Evolutionary conservation across 2,797 vertebrate species (phyloP).

Genomic region (Sebastes flavidus): DNA sequence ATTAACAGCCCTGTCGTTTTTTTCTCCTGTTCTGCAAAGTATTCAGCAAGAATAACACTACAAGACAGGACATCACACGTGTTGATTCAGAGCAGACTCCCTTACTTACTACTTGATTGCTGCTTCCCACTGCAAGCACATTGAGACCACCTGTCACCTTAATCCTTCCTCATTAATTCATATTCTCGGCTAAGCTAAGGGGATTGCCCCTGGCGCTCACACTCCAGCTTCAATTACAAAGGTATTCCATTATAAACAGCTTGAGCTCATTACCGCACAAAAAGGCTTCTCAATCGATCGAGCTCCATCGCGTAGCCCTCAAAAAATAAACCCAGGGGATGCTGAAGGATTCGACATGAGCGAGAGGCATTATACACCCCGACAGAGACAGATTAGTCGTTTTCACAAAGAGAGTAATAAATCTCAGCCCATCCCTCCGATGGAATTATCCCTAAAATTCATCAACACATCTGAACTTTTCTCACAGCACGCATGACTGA

Average conservation of each 20-base stretch:
- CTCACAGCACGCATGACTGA: background rate
- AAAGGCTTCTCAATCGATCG: constrained; percentile 44
- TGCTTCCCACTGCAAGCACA: constrained; percentile 30
- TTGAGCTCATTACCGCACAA: constrained; percentile 38
- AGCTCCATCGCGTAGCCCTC: constrained; percentile 4
- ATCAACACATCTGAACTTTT: background rate
- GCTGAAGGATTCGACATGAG: background rate
- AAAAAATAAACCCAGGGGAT: constrained; percentile 28
- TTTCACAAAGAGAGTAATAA: constrained; percentile 35
- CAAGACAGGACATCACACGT: constrained; percentile 54
- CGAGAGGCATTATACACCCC: constrained; percentile 21
- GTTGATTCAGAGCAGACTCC: constrained; percentile 60
- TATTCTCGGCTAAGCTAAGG: constrained; percentile 50
- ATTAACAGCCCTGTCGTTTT: constrained; percentile 22
- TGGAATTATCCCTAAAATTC: constrained; percentile 36
- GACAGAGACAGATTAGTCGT: constrained; percentile 28
- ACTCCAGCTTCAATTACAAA: constrained; percentile 38
- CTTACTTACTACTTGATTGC: constrained; percentile 23
- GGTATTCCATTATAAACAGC: constrained; percentile 43
- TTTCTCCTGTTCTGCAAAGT: constrained; percentile 29
- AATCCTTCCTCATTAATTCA: constrained; percentile 59
- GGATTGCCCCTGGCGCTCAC: constrained; percentile 35
- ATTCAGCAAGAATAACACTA: constrained; percentile 53
- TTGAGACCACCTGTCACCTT: constrained; percentile 52
- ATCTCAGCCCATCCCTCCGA: constrained; percentile 28